Conservation (phyloP, 1,140 invertebrate species). For the Ectropis grisescens region DNA sequence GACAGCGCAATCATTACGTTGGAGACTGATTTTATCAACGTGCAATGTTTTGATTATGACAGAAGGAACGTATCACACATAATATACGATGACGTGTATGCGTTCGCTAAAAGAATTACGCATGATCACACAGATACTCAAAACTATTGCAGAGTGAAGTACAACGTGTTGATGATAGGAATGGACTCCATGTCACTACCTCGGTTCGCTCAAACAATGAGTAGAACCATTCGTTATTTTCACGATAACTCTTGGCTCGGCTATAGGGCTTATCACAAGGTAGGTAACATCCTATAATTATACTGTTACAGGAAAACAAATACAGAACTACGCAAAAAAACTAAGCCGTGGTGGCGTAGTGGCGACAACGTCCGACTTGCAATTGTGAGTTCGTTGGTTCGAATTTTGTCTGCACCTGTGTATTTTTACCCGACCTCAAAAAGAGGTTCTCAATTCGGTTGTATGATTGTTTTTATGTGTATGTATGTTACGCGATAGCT, state of each 20-base stretch:
- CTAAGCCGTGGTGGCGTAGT: too few relatives aligned
- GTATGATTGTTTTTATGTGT: too few relatives aligned
- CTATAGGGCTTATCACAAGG: slow-evolving; percentile 69
- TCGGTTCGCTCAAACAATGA: slow-evolving; percentile 84
- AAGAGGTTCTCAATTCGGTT: too few relatives aligned
- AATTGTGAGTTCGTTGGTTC: too few relatives aligned
- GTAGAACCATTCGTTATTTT: slow-evolving; percentile 77
- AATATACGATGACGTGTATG: slow-evolving; percentile 40
- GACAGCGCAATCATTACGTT: slow-evolving; percentile 32
- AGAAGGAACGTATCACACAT: slow-evolving; percentile 23
- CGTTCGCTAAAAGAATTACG: slow-evolving; percentile 34
- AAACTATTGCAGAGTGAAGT: slow-evolving; percentile 28
- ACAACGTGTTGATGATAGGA: slow-evolving; percentile 82
- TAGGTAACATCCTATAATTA: too few relatives aligned
- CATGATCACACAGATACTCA: slow-evolving; percentile 8
- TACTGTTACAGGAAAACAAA: too few relatives aligned
- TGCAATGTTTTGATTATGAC: slow-evolving; percentile 54
- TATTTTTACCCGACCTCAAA: too few relatives aligned
- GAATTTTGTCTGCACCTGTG: too few relatives aligned
- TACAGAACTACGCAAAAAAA: too few relatives aligned
- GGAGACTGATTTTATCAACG: slow-evolving; percentile 61
- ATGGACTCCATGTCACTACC: slow-evolving; percentile 87
- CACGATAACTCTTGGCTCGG: slow-evolving; percentile 70
- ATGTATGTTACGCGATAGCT: too few relatives aligned
- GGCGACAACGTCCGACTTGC: too few relatives aligned